Conservation (phyloP, 2,797 vertebrate genomes). For the Myripristis murdjan region DNA sequence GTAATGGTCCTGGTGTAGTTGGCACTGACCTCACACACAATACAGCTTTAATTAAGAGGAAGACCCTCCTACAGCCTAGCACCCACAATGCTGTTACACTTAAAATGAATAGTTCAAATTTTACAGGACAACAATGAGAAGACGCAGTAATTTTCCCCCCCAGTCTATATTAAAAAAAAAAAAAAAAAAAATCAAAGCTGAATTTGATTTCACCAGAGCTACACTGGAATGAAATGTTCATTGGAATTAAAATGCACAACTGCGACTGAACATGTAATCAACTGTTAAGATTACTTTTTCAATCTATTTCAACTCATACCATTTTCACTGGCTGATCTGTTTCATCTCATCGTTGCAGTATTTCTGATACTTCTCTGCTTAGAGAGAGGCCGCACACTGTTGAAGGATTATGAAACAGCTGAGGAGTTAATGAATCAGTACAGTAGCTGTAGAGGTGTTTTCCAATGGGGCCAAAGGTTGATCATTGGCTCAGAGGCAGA, state of each 20-base stretch:
- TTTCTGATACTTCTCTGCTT: no score
- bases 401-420: no score
- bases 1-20: conserved; percentile 73
- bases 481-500: not conserved
- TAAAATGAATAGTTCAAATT: not conserved
- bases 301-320: not conserved
- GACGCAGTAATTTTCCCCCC: not conserved
- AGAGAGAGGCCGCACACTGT: no score
- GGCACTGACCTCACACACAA: conserved; percentile 72
- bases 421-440: not conserved
- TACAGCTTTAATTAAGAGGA: conserved; percentile 72
- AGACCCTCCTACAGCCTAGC: conserved; percentile 23
- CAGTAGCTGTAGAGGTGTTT: not conserved
- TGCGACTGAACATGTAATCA: not conserved
- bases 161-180: not conserved
- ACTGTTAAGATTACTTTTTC: conserved; percentile 3
- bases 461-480: not conserved
- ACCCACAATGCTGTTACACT: not conserved
- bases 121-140: not conserved
- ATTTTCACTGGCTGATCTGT: no score
- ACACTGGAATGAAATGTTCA: not conserved
- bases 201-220: not conserved
- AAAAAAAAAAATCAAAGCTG: no score
- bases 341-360: no score
- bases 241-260: conserved; percentile 13